These are phyloP conservation scores for Pitangus sulphuratus DNA, from an alignment of 2,797 vertebrate genomes.

Conservation along the genomic window DNA sequence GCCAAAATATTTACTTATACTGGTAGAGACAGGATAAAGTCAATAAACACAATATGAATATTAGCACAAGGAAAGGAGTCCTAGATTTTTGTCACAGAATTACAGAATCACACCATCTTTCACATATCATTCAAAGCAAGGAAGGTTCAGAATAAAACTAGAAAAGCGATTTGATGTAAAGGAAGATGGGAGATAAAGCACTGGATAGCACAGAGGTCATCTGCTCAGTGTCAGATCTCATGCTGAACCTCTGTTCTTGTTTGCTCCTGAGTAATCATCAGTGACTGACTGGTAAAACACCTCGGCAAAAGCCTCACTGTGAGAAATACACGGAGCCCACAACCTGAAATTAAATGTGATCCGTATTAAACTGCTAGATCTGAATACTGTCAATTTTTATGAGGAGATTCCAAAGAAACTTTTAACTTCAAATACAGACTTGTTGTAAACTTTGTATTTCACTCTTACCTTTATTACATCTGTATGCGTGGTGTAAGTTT, in stretches of 20 bases:
- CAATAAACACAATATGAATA: background rate
- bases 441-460: background rate
- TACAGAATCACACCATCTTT: background rate
- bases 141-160: background rate
- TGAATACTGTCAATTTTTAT: background rate
- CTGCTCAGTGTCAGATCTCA: background rate
- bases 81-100: background rate
- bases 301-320: background rate
- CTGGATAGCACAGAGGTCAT: background rate
- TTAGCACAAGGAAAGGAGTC: background rate
- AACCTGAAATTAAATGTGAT: background rate
- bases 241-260: background rate
- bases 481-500: background rate
- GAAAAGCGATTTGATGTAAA: background rate
- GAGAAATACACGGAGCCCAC: background rate
- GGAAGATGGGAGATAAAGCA: background rate
- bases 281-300: background rate
- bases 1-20: background rate
- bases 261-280: background rate
- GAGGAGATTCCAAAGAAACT: background rate
- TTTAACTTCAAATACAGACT: background rate
- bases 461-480: background rate
- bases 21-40: background rate
- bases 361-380: background rate
- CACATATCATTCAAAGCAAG: background rate